phyloP scores from a whole-genome alignment of 2,797 vertebrate species.

The Eurystomus glaucurus region DNA sequence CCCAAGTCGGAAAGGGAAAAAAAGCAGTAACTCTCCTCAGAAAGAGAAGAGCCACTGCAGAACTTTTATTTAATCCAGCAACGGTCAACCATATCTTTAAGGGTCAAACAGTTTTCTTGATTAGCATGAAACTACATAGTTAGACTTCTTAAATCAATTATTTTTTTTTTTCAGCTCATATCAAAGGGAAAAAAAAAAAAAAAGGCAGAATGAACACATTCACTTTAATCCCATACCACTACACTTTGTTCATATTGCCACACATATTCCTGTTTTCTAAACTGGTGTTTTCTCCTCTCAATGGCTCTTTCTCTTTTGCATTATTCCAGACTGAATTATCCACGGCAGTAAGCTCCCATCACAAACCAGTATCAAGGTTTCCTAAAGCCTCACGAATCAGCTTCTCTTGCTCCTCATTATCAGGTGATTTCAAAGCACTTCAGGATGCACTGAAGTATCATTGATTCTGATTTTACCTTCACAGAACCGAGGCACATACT shows the following conservation, averaged over 20 bases:
- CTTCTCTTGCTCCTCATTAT: not conserved
- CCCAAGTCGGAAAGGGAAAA: not conserved
- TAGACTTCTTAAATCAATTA: rapidly evolving
- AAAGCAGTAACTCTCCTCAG: not conserved
- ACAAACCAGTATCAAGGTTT: not conserved
- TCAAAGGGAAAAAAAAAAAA: rapidly evolving
- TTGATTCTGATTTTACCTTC: not conserved
- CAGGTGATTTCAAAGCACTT: not conserved
- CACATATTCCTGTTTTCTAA: not conserved
- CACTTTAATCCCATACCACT: not conserved
- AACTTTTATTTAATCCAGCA: not conserved
- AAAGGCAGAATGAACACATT: not conserved
- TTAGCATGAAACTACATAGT: not conserved
- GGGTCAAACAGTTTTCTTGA: not conserved
- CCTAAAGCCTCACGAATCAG: not conserved
- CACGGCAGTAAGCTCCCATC: not conserved
- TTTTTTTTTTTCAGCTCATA: not conserved
- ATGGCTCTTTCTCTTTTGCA: not conserved
- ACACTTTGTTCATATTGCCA: not conserved
- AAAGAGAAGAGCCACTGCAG: not conserved
- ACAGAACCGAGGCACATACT: not conserved
- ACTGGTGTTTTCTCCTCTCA: not conserved
- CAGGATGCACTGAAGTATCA: not conserved
- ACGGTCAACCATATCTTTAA: not conserved
- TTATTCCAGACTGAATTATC: not conserved